Conservation (phyloP, 1,140 invertebrate genomes). For the Aphis craccivora region DNA sequence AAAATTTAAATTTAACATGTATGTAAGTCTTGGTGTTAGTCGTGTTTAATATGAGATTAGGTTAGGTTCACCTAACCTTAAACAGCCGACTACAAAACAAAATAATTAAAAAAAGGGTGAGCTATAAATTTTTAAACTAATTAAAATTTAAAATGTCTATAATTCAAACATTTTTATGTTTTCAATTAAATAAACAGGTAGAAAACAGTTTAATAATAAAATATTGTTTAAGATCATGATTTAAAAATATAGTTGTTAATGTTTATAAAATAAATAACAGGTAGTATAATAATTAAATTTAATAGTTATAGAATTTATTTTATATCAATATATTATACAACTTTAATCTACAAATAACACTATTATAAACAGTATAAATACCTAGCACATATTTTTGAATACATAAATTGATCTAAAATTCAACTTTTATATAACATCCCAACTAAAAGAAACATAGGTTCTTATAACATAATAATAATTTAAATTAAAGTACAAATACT, state of each 20-base stretch:
- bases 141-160: not conserved
- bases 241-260: not conserved
- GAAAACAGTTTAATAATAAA: not conserved
- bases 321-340: not conserved
- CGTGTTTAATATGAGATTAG: constrained; percentile 37
- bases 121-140: not conserved
- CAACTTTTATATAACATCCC: not conserved
- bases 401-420: not conserved
- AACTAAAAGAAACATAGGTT: not conserved
- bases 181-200: not conserved
- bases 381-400: not conserved
- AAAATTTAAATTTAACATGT: not conserved
- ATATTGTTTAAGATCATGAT: not conserved
- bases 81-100: constrained; percentile 23
- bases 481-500: not conserved
- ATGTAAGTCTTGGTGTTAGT: constrained; percentile 25
- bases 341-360: not conserved
- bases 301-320: not conserved
- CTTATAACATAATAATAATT: not conserved
- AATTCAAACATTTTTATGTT: not conserved
- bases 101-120: constrained; percentile 48
- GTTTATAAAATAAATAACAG: not conserved
- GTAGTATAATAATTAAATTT: not conserved
- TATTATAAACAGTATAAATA: not conserved
- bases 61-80: constrained; percentile 56